Evolutionary conservation across 2,797 vertebrate genomes (phyloP).

Genomic region (Dicrostonyx torquatus): DNA sequence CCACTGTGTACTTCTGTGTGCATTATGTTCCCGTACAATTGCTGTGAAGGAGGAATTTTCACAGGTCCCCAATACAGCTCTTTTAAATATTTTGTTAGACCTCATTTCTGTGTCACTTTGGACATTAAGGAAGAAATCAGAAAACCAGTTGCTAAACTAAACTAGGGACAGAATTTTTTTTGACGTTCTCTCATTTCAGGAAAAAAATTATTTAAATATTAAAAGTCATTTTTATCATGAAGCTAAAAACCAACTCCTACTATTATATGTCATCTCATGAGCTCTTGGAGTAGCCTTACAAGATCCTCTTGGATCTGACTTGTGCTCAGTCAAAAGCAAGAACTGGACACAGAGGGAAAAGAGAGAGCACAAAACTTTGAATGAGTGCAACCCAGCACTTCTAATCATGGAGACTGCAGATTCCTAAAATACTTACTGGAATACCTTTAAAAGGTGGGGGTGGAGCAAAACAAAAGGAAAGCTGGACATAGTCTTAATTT

Average conservation of each 20-base stretch:
- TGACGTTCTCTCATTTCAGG: slow-evolving; percentile 81
- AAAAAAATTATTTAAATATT: slow-evolving; percentile 84
- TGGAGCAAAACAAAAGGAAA: slow-evolving; percentile 42
- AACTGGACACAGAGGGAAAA: slow-evolving; percentile 22
- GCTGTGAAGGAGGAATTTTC: slow-evolving; percentile 83
- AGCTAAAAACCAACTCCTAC: slow-evolving; percentile 73
- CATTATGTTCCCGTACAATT: slow-evolving; percentile 85
- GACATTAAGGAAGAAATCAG: slow-evolving; percentile 84
- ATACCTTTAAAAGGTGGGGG: not conserved
- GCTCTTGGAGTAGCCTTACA: slow-evolving; percentile 70
- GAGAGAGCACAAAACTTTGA: slow-evolving; percentile 42
- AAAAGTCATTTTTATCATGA: slow-evolving; percentile 75
- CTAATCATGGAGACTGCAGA: slow-evolving; percentile 1
- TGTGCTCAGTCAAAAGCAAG: slow-evolving; percentile 62
- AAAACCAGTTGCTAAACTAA: slow-evolving; percentile 87
- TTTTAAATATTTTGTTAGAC: slow-evolving; percentile 86
- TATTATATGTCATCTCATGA: slow-evolving; percentile 59
- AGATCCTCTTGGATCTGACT: slow-evolving; percentile 56
- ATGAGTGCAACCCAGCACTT: slow-evolving; percentile 3
- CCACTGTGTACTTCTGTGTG: slow-evolving; percentile 83
- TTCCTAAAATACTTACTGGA: slow-evolving; percentile 61
- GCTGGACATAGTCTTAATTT: slow-evolving; percentile 48
- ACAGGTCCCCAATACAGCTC: slow-evolving; percentile 81
- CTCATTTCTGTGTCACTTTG: slow-evolving; percentile 84
- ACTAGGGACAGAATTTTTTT: slow-evolving; percentile 85